Percentiles rank a stretch among this genome's conserved stretches.
Evolutionary conservation across 2,797 vertebrate species (phyloP).

Genomic region (Malacoraja senta): DNA sequence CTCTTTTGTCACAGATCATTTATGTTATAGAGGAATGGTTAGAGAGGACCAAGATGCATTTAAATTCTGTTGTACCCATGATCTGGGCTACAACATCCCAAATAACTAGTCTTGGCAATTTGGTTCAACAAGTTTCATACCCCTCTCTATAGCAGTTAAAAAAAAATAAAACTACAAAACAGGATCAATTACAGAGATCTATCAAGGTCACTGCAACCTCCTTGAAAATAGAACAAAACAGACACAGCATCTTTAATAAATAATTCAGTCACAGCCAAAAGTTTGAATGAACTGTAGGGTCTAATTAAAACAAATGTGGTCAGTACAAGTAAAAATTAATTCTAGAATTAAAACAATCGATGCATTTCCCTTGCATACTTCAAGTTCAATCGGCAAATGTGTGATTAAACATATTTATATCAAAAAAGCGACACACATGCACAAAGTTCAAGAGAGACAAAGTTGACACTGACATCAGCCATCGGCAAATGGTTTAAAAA

Average conservation of each 20-base stretch:
- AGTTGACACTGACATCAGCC: not conserved
- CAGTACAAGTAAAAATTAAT: not conserved
- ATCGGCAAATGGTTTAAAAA: conserved; percentile 14
- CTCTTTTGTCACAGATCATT: not conserved
- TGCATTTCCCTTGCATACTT: not conserved
- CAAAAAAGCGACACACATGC: not conserved
- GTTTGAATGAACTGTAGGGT: not conserved
- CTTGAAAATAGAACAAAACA: not conserved
- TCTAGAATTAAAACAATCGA: not conserved
- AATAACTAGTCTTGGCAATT: not conserved
- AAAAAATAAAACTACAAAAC: not conserved
- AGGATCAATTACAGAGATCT: not conserved
- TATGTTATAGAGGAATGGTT: too few relatives aligned
- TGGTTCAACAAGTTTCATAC: too few relatives aligned
- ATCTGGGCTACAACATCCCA: not conserved
- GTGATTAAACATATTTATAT: not conserved
- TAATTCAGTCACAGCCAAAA: not conserved
- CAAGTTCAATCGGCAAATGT: not conserved
- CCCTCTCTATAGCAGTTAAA: not conserved
- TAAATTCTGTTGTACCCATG: not conserved
- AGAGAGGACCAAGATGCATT: not conserved
- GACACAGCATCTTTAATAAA: not conserved
- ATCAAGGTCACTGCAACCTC: not conserved
- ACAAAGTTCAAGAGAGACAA: conserved; percentile 7
- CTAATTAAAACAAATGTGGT: not conserved